These are phyloP conservation scores for Chelonus formosanus DNA, from an alignment of 2,888 invertebrate species.

Conservation along the genomic window DNA sequence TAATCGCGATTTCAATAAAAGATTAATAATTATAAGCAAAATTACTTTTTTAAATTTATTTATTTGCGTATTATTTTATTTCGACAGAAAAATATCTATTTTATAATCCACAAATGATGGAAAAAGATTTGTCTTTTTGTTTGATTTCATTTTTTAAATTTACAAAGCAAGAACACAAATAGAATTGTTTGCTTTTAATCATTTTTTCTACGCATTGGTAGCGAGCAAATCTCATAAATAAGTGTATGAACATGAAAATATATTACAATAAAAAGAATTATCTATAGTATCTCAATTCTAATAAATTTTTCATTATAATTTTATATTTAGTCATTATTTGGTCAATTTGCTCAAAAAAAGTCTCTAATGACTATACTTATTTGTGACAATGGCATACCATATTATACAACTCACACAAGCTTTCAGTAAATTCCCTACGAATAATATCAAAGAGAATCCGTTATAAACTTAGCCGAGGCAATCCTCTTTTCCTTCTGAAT, in stretches of 20 bases:
- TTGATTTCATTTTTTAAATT: too few species aligned
- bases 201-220: slow-evolving; percentile 50
- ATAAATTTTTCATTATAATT: too few species aligned
- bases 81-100: too few species aligned
- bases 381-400: slow-evolving; percentile 34
- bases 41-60: too few species aligned
- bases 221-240: slow-evolving; percentile 61
- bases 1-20: too few species aligned
- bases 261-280: slow-evolving; percentile 43
- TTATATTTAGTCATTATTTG: slow-evolving; percentile 17
- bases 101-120: too few species aligned
- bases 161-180: neutral
- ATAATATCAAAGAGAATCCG: slow-evolving; percentile 51
- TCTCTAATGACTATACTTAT: slow-evolving; percentile 16
- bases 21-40: too few species aligned
- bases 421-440: slow-evolving; percentile 29
- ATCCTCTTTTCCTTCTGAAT: slow-evolving; percentile 37
- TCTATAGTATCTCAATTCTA: slow-evolving; percentile 35
- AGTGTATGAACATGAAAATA: slow-evolving; percentile 58
- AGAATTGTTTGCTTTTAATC: slow-evolving; percentile 59
- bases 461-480: slow-evolving; percentile 36
- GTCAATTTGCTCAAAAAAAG: slow-evolving; percentile 39
- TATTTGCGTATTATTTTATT: too few species aligned
- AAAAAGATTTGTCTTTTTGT: too few species aligned
- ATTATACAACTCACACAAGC: slow-evolving; percentile 26